These are phyloP conservation scores for Amiota communis DNA, from an alignment of 2,888 invertebrate species.

Conservation along the genomic window DNA sequence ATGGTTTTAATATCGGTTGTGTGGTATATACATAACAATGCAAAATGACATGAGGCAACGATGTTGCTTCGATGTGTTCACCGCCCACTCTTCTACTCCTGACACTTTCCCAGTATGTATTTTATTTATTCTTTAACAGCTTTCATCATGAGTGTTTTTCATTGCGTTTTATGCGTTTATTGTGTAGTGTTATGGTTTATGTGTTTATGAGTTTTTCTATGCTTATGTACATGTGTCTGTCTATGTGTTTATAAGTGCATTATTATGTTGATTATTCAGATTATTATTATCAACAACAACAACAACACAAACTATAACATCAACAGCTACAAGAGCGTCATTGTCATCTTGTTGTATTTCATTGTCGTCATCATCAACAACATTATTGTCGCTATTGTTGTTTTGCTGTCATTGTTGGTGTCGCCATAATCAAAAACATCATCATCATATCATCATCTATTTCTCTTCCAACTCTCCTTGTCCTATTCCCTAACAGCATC, in stretches of 20 bases:
- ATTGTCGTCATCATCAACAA: conserved; percentile 5
- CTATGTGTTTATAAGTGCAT: conserved; percentile 46
- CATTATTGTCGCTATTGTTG: conserved; percentile 10
- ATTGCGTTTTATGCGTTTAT: neutral
- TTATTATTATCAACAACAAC: conserved; percentile 57
- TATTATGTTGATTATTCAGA: conserved; percentile 59
- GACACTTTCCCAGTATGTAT: conserved; percentile 45
- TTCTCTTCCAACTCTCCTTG: no score
- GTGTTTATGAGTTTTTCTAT: neutral
- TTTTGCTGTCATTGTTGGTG: neutral
- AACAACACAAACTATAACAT: conserved; percentile 30
- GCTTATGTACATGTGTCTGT: conserved; percentile 9
- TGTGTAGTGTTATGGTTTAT: conserved; percentile 7
- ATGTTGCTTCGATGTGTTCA: no score
- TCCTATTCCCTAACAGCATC: no score
- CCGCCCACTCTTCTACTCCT: conserved; percentile 39
- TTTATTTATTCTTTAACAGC: no score
- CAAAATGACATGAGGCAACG: no score
- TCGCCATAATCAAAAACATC: neutral
- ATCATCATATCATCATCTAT: neutral
- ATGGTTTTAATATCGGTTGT: conserved; percentile 18
- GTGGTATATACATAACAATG: conserved; percentile 9
- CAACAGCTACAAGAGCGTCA: conserved; percentile 21
- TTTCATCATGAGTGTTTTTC: conserved; percentile 8
- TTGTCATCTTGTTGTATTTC: conserved; percentile 1